Evolutionary conservation across 1,140 invertebrate species (phyloP).

Genomic region (Temnothorax curvispinosus): DNA sequence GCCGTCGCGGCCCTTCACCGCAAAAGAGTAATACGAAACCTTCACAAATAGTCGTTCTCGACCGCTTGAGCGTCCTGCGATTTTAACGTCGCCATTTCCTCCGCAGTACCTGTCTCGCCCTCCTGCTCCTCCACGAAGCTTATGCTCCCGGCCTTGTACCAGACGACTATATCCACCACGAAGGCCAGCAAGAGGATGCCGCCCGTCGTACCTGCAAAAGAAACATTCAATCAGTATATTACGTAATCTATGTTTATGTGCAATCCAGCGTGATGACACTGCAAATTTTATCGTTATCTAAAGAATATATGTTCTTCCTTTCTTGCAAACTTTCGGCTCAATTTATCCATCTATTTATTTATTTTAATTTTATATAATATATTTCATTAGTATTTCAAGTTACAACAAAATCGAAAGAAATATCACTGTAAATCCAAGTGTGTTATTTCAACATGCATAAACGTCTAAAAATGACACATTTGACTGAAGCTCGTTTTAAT

Average conservation of each 20-base stretch:
- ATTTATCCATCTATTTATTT: background rate
- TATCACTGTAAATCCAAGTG: background rate
- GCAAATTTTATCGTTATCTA: background rate
- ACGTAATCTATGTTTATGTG: background rate
- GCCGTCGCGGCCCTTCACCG: slow-evolving; percentile 50
- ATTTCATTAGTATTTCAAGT: background rate
- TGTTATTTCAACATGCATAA: no score
- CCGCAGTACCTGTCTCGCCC: slow-evolving; percentile 77
- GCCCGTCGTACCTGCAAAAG: slow-evolving; percentile 90
- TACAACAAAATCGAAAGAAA: background rate
- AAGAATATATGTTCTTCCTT: background rate
- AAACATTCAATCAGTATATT: slow-evolving; percentile 17
- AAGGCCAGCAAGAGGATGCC: slow-evolving; percentile 93
- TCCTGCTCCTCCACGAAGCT: slow-evolving; percentile 88
- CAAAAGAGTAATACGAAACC: slow-evolving; percentile 55
- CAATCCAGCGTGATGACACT: background rate
- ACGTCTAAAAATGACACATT: no score
- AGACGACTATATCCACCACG: slow-evolving; percentile 93
- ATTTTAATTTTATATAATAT: background rate
- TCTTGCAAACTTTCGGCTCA: background rate
- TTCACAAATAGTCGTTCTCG: slow-evolving; percentile 83
- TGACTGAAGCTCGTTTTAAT: no score
- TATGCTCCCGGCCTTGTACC: slow-evolving; percentile 93
- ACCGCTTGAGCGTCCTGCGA: slow-evolving; percentile 80
- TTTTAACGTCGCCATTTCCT: slow-evolving; percentile 84